Percentiles rank a stretch among this genome's conserved stretches.
Evolutionary conservation across 2,797 vertebrate species (phyloP).

Genomic region (Columba guinea): DNA sequence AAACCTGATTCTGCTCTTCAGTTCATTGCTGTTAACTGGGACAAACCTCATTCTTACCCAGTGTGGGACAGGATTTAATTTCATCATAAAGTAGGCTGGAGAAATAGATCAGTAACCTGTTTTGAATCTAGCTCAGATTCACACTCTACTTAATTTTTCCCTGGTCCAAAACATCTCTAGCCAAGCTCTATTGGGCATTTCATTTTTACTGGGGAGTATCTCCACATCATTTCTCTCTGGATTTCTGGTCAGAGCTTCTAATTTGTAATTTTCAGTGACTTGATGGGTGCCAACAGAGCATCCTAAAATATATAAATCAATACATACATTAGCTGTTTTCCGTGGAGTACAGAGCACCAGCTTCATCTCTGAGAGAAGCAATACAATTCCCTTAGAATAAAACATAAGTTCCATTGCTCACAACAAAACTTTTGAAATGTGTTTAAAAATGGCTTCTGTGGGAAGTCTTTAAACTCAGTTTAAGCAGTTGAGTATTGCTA

Average conservation of each 20-base stretch:
- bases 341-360: not conserved
- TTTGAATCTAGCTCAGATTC: not conserved
- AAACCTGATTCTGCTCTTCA: not conserved
- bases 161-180: not conserved
- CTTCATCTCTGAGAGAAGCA: not conserved
- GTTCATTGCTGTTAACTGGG: not conserved
- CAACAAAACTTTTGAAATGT: not conserved
- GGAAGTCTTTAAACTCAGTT: conserved; percentile 9
- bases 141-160: not conserved
- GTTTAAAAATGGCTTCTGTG: conserved; percentile 25
- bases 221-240: not conserved
- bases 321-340: not conserved
- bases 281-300: not conserved
- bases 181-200: not conserved
- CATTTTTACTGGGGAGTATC: not conserved
- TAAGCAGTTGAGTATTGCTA: conserved; percentile 33
- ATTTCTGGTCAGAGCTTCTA: not conserved
- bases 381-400: not conserved
- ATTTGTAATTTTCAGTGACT: not conserved
- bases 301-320: not conserved
- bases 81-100: not conserved
- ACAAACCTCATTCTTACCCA: not conserved
- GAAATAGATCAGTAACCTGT: not conserved
- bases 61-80: not conserved
- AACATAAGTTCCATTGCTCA: not conserved